Conservation (phyloP, 2,888 invertebrate species). For the Cordilura impudica region DNA sequence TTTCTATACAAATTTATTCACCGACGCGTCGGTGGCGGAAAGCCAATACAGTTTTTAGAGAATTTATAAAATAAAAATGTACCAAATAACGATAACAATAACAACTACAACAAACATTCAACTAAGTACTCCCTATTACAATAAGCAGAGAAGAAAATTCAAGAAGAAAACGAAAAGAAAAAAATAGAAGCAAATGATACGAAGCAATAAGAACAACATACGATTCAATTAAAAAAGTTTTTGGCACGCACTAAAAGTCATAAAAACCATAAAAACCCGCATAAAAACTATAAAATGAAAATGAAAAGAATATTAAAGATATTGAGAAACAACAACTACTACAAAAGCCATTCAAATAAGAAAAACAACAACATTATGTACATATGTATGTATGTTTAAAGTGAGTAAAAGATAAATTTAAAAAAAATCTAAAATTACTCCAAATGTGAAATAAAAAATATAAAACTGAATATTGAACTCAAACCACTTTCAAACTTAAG, state of each 20-base stretch:
- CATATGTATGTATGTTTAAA: constrained; percentile 23
- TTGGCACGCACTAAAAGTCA: constrained; percentile 78
- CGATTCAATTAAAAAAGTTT: constrained; percentile 77
- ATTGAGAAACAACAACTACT: constrained; percentile 33
- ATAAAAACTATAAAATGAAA: constrained; percentile 76
- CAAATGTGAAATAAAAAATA: not conserved
- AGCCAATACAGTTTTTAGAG: no score
- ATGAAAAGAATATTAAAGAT: constrained; percentile 72
- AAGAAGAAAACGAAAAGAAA: constrained; percentile 27
- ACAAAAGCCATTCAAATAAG: not conserved
- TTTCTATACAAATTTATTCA: no score
- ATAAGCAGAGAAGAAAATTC: constrained; percentile 10
- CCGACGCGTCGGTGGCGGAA: no score
- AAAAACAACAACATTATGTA: not conserved
- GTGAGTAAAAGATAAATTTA: constrained; percentile 41
- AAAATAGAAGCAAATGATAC: constrained; percentile 22
- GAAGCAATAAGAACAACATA: constrained; percentile 59
- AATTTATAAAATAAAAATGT: constrained; percentile 4
- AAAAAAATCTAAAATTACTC: not conserved
- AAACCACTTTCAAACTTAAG: constrained; percentile 28
- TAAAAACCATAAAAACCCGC: constrained; percentile 77
- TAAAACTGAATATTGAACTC: constrained; percentile 36
- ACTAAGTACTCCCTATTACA: not conserved
- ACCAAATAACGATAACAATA: constrained; percentile 29
- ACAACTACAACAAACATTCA: constrained; percentile 3